Evolutionary conservation across 2,113 vertebrate genomes (phyloP).

Genomic region (Barnardius zonarius): DNA sequence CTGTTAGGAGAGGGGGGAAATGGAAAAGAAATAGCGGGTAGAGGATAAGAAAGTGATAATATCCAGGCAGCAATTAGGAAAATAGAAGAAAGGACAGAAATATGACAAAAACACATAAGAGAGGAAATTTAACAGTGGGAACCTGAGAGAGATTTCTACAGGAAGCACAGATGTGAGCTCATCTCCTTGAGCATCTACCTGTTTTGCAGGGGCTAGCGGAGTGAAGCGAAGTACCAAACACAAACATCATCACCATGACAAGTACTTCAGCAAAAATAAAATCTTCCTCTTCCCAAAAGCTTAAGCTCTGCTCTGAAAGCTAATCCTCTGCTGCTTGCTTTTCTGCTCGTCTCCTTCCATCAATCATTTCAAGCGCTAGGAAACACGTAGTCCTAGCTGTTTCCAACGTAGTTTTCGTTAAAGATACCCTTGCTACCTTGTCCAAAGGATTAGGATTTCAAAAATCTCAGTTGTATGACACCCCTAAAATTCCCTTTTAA

Average conservation of each 20-base stretch:
- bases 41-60: not conserved
- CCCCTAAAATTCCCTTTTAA: not conserved
- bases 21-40: not conserved
- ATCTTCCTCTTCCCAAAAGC: not conserved
- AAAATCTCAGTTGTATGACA: not conserved
- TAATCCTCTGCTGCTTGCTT: conserved; percentile 12
- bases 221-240: accelerated
- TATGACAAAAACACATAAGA: not conserved
- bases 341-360: not conserved
- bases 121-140: not conserved
- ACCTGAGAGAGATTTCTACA: not conserved
- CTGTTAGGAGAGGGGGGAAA: accelerated
- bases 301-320: conserved; percentile 1
- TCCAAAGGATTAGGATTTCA: not conserved
- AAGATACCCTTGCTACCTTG: not conserved
- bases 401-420: not conserved
- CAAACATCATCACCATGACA: not conserved
- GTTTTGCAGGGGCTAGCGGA: not conserved
- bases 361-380: not conserved
- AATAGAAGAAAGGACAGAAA: not conserved
- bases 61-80: not conserved
- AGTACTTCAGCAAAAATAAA: not conserved
- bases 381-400: not conserved
- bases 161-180: not conserved
- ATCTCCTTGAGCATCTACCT: not conserved